Evolutionary conservation across 2,888 invertebrate genomes (phyloP), one percentile per base, ranked within the genome.

Genomic region (Diachrysia chrysitis): DNA sequence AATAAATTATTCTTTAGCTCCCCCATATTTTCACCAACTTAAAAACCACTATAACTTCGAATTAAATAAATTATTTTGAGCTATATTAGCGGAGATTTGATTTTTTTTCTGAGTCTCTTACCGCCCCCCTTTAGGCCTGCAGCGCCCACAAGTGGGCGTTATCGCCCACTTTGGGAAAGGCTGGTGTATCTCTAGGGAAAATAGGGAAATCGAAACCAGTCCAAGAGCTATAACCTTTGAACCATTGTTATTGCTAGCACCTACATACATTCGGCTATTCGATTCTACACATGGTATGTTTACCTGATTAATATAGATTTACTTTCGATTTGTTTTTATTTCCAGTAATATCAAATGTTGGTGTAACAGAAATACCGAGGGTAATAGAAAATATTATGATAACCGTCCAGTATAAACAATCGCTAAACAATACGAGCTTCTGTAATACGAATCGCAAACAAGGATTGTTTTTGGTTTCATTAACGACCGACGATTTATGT

Each of bases 401-500:
- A 87, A 85, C 79, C 83, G 63, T 55, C 32, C 53, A 85, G 79
- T 77, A 73, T 78, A 75, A 83, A 86, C 83, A 72, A 79, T 71
- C 73, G 71, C 63, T 63, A 48, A 69, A 83, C 79, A 85, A 83
- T 86, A 83, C 80, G 79, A 75, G 82, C 71, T 81, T 78, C 68
- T 82, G 76, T 77, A 76, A 71, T 74, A 73, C 82, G 84, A 87
- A 84, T 86, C n/a, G 42, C 42, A 87, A 89, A 87, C 86, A 84
- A 73, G 79, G 78, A 82, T 87, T 85, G 85, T 81, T 78, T 89
- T 88, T 82, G 84, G 76, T 88, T 89, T 89, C 85, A 87, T 90
- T 89, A 90, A 81, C 82, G 83, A 82, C 74, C 79, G 83, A 83
- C 79, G 84, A 83, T 83, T 87, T 85, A 82, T 81, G 84, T 79